Percentiles rank a stretch among this genome's conserved stretches.
Conservation (phyloP, 2,113 vertebrate species). For the Scopus umbretta region DNA sequence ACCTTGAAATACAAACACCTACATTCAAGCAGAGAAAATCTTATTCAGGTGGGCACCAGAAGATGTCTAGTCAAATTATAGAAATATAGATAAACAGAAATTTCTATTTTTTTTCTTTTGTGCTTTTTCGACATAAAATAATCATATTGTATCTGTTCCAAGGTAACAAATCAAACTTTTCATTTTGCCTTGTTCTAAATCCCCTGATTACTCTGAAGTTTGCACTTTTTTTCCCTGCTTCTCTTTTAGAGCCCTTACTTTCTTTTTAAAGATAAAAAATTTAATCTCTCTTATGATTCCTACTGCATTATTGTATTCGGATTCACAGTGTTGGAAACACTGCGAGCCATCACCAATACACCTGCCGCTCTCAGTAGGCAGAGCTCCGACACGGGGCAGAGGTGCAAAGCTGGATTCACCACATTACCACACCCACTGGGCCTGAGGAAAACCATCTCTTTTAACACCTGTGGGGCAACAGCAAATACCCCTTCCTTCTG, state of each 20-base stretch:
- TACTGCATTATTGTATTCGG: background rate
- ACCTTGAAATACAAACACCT: background rate
- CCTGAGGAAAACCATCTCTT: background rate
- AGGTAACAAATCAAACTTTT: background rate
- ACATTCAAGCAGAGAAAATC: background rate
- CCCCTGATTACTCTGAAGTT: background rate
- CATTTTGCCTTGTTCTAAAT: background rate
- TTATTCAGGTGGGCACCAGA: background rate
- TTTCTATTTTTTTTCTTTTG: no score
- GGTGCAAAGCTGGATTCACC: background rate
- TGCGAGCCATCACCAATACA: background rate
- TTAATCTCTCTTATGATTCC: background rate
- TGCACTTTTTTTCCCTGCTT: background rate
- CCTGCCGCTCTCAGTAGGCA: background rate
- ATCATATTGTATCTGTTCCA: background rate
- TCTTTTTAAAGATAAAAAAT: background rate
- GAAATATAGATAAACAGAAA: background rate
- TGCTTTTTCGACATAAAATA: background rate
- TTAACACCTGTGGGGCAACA: background rate
- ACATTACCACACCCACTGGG: background rate
- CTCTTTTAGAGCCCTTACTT: background rate
- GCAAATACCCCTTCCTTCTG: background rate
- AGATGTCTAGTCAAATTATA: background rate
- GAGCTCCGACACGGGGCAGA: fast-evolving
- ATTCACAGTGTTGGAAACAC: background rate